A percentile compares a stretch with the other conserved stretches of the same genome.
phyloP scores from a whole-genome alignment of 2,113 vertebrate genomes.

The Odobenus rosmarus region DNA sequence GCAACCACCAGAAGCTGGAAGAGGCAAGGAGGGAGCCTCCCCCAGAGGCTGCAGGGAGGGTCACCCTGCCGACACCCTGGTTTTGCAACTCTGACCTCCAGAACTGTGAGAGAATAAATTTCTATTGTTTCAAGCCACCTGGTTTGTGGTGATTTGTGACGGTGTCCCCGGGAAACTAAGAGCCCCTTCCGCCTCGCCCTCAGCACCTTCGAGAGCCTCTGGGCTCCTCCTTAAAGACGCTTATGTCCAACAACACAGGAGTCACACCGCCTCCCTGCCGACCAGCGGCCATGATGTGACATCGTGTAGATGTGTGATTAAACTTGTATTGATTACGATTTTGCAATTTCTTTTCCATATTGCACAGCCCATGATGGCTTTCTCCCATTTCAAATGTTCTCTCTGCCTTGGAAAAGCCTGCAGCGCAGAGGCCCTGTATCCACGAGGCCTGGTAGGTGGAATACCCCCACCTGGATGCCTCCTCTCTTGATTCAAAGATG shows the following conservation, averaged over 20 bases:
- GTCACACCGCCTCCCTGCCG: background rate
- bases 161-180: background rate
- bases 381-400: background rate
- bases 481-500: background rate
- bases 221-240: background rate
- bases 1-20: background rate
- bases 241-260: background rate
- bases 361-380: background rate
- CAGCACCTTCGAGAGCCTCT: background rate
- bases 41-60: accelerated
- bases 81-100: too few species aligned
- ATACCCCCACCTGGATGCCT: background rate
- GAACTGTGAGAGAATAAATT: background rate
- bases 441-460: background rate
- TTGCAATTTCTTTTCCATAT: background rate
- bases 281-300: background rate
- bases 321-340: background rate
- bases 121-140: background rate
- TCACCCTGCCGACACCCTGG: background rate
- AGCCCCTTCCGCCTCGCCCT: background rate
- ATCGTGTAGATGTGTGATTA: conserved; percentile 35
- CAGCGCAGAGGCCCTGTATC: accelerated
- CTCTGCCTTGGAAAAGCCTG: background rate
- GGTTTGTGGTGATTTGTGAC: background rate
- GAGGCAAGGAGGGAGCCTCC: background rate